Base-by-base conservation (phyloP, 2,888 invertebrate species). In the Serripes groenlandicus region DNA sequence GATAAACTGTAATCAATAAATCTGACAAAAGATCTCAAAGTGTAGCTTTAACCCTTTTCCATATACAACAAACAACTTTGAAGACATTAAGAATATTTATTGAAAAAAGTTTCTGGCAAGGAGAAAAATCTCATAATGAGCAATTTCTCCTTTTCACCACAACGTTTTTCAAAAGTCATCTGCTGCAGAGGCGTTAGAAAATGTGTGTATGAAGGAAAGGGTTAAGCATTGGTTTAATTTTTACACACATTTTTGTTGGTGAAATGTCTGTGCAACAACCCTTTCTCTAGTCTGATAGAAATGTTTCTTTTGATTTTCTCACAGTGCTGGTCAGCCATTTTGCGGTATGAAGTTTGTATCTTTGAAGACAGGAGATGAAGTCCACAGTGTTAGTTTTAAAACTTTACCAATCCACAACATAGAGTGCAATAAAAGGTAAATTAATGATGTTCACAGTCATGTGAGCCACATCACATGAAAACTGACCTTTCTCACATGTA, bases 381-480 rank as follows among this genome's bases (percentile, higher is more conserved):
- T 97, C 23, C 98, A 98, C 94, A 97, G 97, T 93, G 97, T 98
- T 89, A 98, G 98, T 95, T 99, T 98, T 95, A 98, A 98, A 95
- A 98, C 97, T 94, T 88, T 93, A 49, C 97, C 97, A 0, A 97
- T 99, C 72, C 96, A 97, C 91, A 98, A 98, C 93, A 97, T 99
- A 81, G 95, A 97, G 88, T 97, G 97, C n/a, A 98, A 98, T 95
- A 97, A 97, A 90, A 96, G 94, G 95, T 94, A 35, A 5, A 37
- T 68, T n/a, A 30, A 21, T 49, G 21, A 49, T 49, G 15, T 15
- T 5, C 49, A 3, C 7, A 3, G 7, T n/a, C n/a, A n/a, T n/a
- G n/a, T n/a, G n/a, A n/a, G n/a, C n/a, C n/a, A n/a, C n/a, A n/a
- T n/a, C n/a, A n/a, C n/a, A n/a, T n/a, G n/a, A n/a, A n/a, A n/a